Evolutionary conservation across 1,140 invertebrate genomes (phyloP), one percentile per base, ranked within the genome.

Genomic region (Oryctes rhinoceros): DNA sequence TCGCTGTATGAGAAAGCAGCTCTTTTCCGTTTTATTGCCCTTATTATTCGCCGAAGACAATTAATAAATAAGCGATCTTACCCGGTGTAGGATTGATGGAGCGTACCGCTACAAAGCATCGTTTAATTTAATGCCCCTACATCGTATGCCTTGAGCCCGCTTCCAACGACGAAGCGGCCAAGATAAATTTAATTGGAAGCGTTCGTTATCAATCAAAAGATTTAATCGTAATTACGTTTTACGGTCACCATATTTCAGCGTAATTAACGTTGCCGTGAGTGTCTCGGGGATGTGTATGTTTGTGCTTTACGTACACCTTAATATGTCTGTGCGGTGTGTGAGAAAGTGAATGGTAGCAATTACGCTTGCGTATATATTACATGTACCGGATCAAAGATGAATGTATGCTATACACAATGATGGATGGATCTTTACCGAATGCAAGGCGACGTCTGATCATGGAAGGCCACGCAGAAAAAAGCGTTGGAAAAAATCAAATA

Each of bases 141-240:
- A 18, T 35, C 24, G 11, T 37, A 71, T 9, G 18, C 1, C 65
- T 9, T 71, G 20, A 18, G 20, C 65, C 24, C 24, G 65, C 7
- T 5, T 59, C 24, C 15, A 59, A 59, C 15, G 15, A 59, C 53
- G 53, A 59, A 96, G 95, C 91, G 79, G 18, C 85, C 86, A 82
- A 79, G 81, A 82, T 82, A 39, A 78, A 78, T 80, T 80, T 76
- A 59, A 82, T 65, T 37, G 5, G 24, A 75, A 59, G 78, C 49
- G 65, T 74, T 82, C 49, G 13, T 80, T 75, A 67, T 74, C 78
- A 62, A 13, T 24, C 65, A 59, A 59, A 78, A 80, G 62, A 59
- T 76, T 76, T 76, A 76, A 76, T 76, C n/a, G 75, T 76, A 76
- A 76, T 76, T 76, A 49, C 75, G 47, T 76, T 76, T 76, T 76